Base-by-base conservation (phyloP, 1,140 invertebrate genomes). In the Meloidogyne floridensis region DNA sequence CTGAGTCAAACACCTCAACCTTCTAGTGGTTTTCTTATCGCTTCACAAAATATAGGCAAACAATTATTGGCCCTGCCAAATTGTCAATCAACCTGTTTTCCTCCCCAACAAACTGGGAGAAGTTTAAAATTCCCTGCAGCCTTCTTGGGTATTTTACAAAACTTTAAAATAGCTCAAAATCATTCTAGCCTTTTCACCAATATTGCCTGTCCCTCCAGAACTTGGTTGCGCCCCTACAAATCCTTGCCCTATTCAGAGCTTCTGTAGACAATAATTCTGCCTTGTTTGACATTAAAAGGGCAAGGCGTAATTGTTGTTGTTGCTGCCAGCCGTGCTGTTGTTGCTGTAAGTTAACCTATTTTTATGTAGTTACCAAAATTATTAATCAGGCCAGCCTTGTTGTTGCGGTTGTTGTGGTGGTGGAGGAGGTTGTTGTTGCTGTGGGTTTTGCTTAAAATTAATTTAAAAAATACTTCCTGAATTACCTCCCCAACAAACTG, bases 271-370 rank as follows among this genome's bases (percentile, higher is more conserved):
- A 65, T 65, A 65, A 65, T 65, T 65, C 15, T 18, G 15, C 59
- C n/a, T 15, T 65, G n/a, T n/a, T 65, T 65, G 59, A 65, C n/a
- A 65, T 65, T 18, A 65, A 65, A 65, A 65, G 59, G n/a, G n/a
- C 15, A 65, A n/a, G 59, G 59, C 59, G 59, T 65, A 65, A 65
- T n/a, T 65, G 59, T 65, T 65, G 59, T 65, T 65, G 59, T 8
- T 65, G 59, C n/a, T 65, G 59, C 15, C 59, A 65, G 59, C 59
- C 59, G 5, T 65, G 59, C 18, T 47, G 47, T 3, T 65, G 59
- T 65, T 65, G 59, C n/a, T 65, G 59, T 65, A 65, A n/a, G n/a
- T n/a, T 65, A 13, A 6, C n/a, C 0, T n/a, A 7, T 7, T n/a
- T n/a, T 13, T 7, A 32, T 13, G 0, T 65, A 65, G 7, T 7